Conservation (phyloP, 2,113 vertebrate species). For the Chionomys nivalis region DNA sequence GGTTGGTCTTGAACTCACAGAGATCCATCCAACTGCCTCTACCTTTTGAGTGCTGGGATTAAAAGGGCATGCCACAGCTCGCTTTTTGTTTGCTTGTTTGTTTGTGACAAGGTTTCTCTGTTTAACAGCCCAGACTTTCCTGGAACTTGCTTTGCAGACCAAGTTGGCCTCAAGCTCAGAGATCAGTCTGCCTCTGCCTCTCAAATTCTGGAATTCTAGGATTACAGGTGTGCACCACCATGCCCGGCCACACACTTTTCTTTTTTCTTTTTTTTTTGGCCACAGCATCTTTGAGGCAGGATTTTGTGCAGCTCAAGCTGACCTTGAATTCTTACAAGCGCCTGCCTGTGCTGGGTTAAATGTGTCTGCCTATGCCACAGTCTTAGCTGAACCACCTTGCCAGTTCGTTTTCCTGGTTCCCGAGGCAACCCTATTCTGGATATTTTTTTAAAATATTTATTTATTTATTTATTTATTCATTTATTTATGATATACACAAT, state of each 20-base stretch:
- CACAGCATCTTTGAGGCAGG: background rate
- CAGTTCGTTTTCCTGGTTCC: background rate
- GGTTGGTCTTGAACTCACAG: background rate
- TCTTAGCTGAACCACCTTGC: too few relatives aligned
- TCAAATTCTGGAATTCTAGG: background rate
- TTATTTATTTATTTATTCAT: too few relatives aligned
- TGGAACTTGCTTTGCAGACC: background rate
- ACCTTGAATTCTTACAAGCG: background rate
- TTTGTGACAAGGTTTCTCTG: background rate
- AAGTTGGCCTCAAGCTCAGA: background rate
- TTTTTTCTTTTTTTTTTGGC: background rate
- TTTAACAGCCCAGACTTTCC: background rate
- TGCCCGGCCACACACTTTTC: fast-evolving
- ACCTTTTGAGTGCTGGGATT: background rate
- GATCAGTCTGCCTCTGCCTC: background rate
- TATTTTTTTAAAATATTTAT: too few relatives aligned
- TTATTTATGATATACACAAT: too few relatives aligned
- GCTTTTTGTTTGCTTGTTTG: background rate
- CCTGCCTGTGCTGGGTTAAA: background rate
- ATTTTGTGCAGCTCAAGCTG: background rate
- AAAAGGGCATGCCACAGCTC: too few relatives aligned
- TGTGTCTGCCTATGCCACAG: background rate
- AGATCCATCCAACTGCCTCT: background rate
- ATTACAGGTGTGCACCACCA: background rate
- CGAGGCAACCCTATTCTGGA: background rate